A percentile compares a stretch with the other conserved stretches of the same genome.
Evolutionary conservation across 2,113 vertebrate species (phyloP).

Genomic region (Patagioenas fasciata): DNA sequence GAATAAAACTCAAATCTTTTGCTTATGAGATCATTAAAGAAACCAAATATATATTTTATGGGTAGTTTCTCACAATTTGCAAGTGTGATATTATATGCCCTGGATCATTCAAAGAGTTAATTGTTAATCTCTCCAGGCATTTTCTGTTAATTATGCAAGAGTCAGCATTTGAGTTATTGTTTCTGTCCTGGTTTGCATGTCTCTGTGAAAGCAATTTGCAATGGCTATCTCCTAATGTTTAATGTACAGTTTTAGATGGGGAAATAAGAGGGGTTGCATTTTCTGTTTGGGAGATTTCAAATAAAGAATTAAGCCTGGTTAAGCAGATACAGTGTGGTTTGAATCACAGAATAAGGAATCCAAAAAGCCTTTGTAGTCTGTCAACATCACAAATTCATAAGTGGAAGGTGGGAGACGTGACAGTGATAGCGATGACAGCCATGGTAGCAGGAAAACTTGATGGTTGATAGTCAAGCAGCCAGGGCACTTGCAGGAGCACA

Average conservation of each 20-base stretch:
- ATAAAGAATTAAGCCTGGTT: constrained; percentile 98
- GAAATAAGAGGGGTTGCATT: constrained; percentile 89
- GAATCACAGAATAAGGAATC: constrained; percentile 84
- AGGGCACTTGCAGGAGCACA: constrained; percentile 46
- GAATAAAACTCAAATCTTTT: constrained; percentile 45
- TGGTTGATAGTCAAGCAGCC: constrained; percentile 47
- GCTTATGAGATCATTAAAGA: constrained; percentile 53
- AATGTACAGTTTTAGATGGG: constrained; percentile 79
- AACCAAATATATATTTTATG: constrained; percentile 44
- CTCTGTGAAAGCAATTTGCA: constrained; percentile 88
- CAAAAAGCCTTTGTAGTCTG: constrained; percentile 80
- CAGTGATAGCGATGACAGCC: constrained; percentile 62
- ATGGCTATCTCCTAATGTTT: constrained; percentile 79
- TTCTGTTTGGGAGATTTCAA: constrained; percentile 92
- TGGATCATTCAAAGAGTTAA: constrained; percentile 81
- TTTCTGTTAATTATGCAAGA: constrained; percentile 85
- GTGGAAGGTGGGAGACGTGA: constrained; percentile 60
- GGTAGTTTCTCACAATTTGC: constrained; percentile 41
- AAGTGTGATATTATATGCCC: constrained; percentile 63
- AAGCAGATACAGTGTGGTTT: constrained; percentile 96
- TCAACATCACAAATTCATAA: constrained; percentile 78
- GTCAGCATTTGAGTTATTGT: constrained; percentile 78
- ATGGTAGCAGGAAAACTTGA: constrained; percentile 38
- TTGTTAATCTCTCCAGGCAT: constrained; percentile 82
- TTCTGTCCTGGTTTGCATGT: constrained; percentile 72